These are phyloP conservation scores for Brenthis ino DNA, from an alignment of 2,888 invertebrate species.

Conservation along the genomic window DNA sequence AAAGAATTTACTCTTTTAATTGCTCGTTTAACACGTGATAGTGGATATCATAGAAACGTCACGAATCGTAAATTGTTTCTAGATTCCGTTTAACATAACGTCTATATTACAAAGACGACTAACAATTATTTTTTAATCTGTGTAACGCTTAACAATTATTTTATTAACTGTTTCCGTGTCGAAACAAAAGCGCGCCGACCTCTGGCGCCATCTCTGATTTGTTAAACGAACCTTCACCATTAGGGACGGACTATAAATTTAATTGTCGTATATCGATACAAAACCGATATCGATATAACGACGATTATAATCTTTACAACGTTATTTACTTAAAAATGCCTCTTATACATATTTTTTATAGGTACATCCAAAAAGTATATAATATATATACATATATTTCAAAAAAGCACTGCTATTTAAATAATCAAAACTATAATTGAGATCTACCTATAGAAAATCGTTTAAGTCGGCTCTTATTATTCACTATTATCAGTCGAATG, in stretches of 20 bases:
- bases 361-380: too few species aligned
- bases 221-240: conserved; percentile 47
- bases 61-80: conserved; percentile 44
- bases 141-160: conserved; percentile 55
- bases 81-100: conserved; percentile 44
- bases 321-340: too few species aligned
- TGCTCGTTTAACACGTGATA: conserved; percentile 31
- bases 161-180: conserved; percentile 60
- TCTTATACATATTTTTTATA: too few species aligned
- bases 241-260: conserved; percentile 31
- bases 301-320: too few species aligned
- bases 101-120: conserved; percentile 49
- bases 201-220: conserved; percentile 64
- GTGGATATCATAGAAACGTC: conserved; percentile 33
- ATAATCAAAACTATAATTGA: conserved; percentile 21
- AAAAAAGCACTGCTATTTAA: neutral
- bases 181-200: conserved; percentile 53
- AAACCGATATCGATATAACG: neutral
- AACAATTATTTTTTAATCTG: conserved; percentile 59
- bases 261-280: conserved; percentile 33
- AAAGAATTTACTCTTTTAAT: conserved; percentile 26
- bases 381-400: neutral
- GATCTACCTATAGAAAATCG: neutral
- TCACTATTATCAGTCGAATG: conserved; percentile 35
- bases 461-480: conserved; percentile 13